Percentiles rank a stretch among this genome's conserved stretches.
Evolutionary conservation across 2,888 invertebrate genomes (phyloP).

Genomic region (Ectemnius cavifrons): DNA sequence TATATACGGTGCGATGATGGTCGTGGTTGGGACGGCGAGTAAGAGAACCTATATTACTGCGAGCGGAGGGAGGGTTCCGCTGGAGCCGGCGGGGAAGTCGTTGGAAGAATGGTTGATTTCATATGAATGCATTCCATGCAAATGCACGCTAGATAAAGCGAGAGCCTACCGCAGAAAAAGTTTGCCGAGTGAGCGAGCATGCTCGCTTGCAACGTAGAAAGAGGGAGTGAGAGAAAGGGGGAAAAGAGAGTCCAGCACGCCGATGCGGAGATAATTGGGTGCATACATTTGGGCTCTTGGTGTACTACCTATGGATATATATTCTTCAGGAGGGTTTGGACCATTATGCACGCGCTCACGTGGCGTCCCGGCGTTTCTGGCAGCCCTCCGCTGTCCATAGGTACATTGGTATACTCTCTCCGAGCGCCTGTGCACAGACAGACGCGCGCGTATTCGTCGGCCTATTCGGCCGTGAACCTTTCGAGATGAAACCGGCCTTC

Average conservation of each 20-base stretch:
- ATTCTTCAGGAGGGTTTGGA: slow-evolving; percentile 33
- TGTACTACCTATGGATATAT: slow-evolving; percentile 29
- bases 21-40: not conserved
- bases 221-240: not conserved
- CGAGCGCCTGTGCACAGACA: slow-evolving; percentile 14
- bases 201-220: not conserved
- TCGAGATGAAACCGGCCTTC: slow-evolving; percentile 19
- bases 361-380: slow-evolving; percentile 18
- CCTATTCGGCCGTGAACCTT: slow-evolving; percentile 21
- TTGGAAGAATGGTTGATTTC: slow-evolving; percentile 65
- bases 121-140: slow-evolving; percentile 66
- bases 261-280: slow-evolving; percentile 65
- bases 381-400: slow-evolving; percentile 12
- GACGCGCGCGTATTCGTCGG: slow-evolving; percentile 9
- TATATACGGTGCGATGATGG: not conserved
- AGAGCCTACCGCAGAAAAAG: slow-evolving; percentile 24
- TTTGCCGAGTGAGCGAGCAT: slow-evolving; percentile 24
- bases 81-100: slow-evolving; percentile 41
- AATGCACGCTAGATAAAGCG: slow-evolving; percentile 46
- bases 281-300: slow-evolving; percentile 61
- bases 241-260: slow-evolving; percentile 37
- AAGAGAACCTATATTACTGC: slow-evolving; percentile 19
- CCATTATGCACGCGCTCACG: slow-evolving; percentile 48
- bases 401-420: slow-evolving; percentile 14
- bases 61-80: slow-evolving; percentile 28